phyloP scores from a whole-genome alignment of 2,888 invertebrate species.

The Galeopsomyia nigrocyanea region DNA sequence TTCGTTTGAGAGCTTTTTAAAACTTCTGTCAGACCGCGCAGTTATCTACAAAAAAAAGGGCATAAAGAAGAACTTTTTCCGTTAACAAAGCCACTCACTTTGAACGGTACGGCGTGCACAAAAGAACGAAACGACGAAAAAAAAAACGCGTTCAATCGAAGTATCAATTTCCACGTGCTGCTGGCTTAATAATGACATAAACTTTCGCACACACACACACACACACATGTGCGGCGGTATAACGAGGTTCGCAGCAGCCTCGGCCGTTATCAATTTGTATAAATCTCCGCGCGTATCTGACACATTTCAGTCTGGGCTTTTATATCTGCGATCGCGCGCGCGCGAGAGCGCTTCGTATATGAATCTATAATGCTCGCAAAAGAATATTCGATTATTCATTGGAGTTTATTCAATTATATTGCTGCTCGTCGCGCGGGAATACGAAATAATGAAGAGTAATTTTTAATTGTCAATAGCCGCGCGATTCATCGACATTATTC shows the following conservation, averaged over 20 bases:
- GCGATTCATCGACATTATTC: no score
- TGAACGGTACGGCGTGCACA: neutral
- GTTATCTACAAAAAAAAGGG: constrained; percentile 20
- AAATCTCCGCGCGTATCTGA: constrained; percentile 11
- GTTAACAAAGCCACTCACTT: constrained; percentile 18
- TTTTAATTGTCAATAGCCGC: neutral
- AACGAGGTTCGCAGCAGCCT: neutral
- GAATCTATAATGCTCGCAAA: constrained; percentile 14
- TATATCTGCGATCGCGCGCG: constrained; percentile 25
- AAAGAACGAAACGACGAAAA: neutral
- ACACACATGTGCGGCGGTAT: neutral
- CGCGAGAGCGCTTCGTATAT: neutral
- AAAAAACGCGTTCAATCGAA: constrained; percentile 17
- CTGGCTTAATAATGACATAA: constrained; percentile 4
- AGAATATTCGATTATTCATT: constrained; percentile 20
- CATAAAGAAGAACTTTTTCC: neutral
- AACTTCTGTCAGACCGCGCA: neutral
- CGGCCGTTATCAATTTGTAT: constrained; percentile 34
- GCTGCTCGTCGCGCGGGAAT: neutral
- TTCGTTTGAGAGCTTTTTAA: constrained; percentile 1
- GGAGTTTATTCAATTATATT: constrained; percentile 11
- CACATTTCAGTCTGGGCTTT: constrained; percentile 13
- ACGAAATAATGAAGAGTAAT: constrained; percentile 5
- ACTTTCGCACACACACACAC: neutral
- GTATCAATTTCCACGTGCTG: constrained; percentile 29